Evolutionary conservation across 1,140 invertebrate genomes (phyloP), one percentile per base, ranked within the genome.

Genomic region (Aphelenchoides besseyi): DNA sequence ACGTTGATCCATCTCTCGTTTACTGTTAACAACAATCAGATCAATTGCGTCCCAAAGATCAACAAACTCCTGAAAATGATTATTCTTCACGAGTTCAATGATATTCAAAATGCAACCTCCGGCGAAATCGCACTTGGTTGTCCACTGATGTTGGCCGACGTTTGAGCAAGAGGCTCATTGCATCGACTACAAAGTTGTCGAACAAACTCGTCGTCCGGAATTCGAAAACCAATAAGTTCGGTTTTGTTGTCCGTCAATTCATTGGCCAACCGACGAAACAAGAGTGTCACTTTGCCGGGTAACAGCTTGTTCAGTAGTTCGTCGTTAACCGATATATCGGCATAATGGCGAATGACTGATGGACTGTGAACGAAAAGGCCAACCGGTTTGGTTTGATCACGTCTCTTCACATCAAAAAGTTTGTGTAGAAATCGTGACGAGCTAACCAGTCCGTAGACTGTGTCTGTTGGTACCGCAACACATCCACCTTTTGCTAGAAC

Each of bases 81-180:
- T n/a, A n/a, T n/a, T n/a, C n/a, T 41, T 41, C n/a, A 41, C 5
- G n/a, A 30, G 23, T 9, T 28, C 1, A 59, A 59, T 1, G 1
- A n/a, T 28, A 18, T 28, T 5, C n/a, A n/a, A n/a, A 59, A 59
- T 12, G 12, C 29, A 18, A 66, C 63, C 1, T 66, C 63, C 23
- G 63, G 63, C 2, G 16, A 12, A 3, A 66, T 35, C 16, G 63
- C 1, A 55, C 63, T 66, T 8, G 63, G 63, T 3, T 3, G 16
- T 18, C 75, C 75, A 41, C 75, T 76, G 28, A 79, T 33, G 52
- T 76, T 76, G 2, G 75, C 75, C 29, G 77, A 80, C 23, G 75
- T 76, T 41, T 76, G 75, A 3, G 63, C 75, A 37, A 76, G 12
- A 23, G 75, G 74, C 3, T 68, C 29, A 28, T 76, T 41, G 18